Base-by-base conservation (phyloP, 2,888 invertebrate genomes). In the Cosmia trapezina region DNA sequence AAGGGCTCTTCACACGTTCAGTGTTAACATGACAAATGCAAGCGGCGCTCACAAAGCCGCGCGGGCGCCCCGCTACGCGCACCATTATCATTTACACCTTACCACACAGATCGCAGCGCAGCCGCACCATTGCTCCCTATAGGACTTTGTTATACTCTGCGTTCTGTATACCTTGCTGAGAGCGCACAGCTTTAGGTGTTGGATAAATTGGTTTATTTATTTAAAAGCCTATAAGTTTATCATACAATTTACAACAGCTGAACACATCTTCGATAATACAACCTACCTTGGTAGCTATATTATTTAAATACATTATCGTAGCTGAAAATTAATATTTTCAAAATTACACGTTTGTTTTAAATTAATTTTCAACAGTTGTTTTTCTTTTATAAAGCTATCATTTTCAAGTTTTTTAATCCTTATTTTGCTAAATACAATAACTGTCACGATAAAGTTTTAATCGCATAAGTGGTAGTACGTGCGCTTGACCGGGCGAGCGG, bases 1-100 rank as follows among this genome's bases (percentile, higher is more conserved):
- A 95, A 95, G 90, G 89, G 91, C 92, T 92, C 94, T 95, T 95
- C 94, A 94, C 95, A 94, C 94, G 92, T 94, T 93, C 92, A 92
- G 95, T 94, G 95, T 94, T 94, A 96, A 95, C 94, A 95, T 95
- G 95, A 96, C 96, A 95, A 95, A 95, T 94, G 96, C 90, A 89
- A 63, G 88, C 89, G 89, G 87, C 68, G 83, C 78, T 78, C 85
- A 92, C 92, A 94, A 94, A 93, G 93, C 77, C 47, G 83, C 80
- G 85, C 85, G 93, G 93, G 91, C 90, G 92, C 89, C 92, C 86
- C 85, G 82, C 85, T 80, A 81, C 88, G 90, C 91, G 87, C 89
- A 89, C 91, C 89, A 91, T 90, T 89, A 87, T 84, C 86, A 87
- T 89, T 89, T 88, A 79, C 87, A 89, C 91, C 90, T 90, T 90